These are phyloP conservation scores for Nebria brevicollis DNA, from an alignment of 2,888 invertebrate genomes.

Conservation along the genomic window DNA sequence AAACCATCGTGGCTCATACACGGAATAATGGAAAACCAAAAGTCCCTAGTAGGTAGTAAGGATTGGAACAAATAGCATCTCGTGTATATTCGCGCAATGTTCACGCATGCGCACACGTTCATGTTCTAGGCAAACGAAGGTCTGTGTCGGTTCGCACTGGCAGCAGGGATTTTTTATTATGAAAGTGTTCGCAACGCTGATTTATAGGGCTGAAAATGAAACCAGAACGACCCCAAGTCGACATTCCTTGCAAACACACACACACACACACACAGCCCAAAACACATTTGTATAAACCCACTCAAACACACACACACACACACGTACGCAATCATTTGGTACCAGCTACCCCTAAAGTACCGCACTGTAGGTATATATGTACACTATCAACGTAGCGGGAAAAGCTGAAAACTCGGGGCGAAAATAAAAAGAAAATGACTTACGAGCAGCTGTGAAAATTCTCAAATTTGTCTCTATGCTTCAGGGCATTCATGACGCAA, in stretches of 20 bases:
- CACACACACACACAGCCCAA: not conserved
- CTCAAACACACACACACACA: not conserved
- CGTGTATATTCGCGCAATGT: not conserved
- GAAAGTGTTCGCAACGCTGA: conserved; percentile 29
- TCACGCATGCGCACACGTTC: not conserved
- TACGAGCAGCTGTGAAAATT: conserved; percentile 28
- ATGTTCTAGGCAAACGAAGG: not conserved
- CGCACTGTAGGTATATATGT: conserved; percentile 10
- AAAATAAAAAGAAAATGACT: conserved; percentile 27
- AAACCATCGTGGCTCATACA: not conserved
- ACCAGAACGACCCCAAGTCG: conserved; percentile 17
- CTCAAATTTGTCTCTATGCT: conserved; percentile 18
- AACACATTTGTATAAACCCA: conserved; percentile 2
- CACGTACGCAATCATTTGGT: conserved; percentile 1
- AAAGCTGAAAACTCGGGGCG: conserved; percentile 15
- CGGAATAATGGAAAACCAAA: conserved; percentile 11
- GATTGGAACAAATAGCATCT: conserved; percentile 6
- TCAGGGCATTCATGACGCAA: not conserved
- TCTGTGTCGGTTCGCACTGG: conserved; percentile 3
- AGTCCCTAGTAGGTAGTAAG: not conserved
- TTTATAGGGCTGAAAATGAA: conserved; percentile 35
- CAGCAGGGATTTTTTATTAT: conserved; percentile 27
- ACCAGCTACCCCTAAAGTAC: conserved; percentile 11
- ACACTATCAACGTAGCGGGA: conserved; percentile 16
- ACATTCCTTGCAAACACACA: conserved; percentile 17